Evolutionary conservation across 2,797 vertebrate species (phyloP).

Genomic region (Anabas testudineus): DNA sequence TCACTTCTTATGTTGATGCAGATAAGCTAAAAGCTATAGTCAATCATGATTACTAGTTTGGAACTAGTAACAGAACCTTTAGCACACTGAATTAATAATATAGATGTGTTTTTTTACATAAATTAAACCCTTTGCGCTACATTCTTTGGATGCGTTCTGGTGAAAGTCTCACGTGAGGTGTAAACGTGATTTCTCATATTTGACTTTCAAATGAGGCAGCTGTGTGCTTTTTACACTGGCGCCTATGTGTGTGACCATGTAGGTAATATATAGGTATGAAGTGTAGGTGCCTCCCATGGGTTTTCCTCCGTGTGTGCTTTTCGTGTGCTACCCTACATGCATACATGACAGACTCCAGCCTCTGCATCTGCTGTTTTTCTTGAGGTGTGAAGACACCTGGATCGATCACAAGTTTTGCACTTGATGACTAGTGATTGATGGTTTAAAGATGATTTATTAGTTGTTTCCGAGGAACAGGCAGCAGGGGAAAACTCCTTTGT

Average conservation of each 20-base stretch:
- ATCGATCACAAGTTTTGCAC: slow-evolving; percentile 50
- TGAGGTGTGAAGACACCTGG: slow-evolving; percentile 45
- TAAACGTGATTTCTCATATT: not conserved
- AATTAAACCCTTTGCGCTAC: too few relatives aligned
- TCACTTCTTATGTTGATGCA: too few relatives aligned
- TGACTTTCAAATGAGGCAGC: not conserved
- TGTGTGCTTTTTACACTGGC: not conserved
- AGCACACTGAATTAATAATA: too few relatives aligned
- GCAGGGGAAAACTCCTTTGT: slow-evolving; percentile 68
- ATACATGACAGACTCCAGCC: slow-evolving; percentile 10
- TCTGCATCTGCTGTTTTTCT: slow-evolving; percentile 40
- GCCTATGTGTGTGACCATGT: not conserved
- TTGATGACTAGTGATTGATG: slow-evolving; percentile 69
- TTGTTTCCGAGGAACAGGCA: slow-evolving; percentile 62
- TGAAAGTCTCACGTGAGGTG: not conserved
- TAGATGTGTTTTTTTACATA: too few relatives aligned
- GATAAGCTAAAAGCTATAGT: too few relatives aligned
- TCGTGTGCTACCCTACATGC: slow-evolving; percentile 27
- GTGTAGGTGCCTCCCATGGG: not conserved
- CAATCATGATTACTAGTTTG: too few relatives aligned
- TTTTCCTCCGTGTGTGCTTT: not conserved
- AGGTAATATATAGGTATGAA: not conserved
- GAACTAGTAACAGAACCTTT: too few relatives aligned
- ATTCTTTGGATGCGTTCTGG: not conserved
- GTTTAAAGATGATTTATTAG: slow-evolving; percentile 70